phyloP scores from a whole-genome alignment of 2,888 invertebrate genomes.

The Ischnus inquisitorius region DNA sequence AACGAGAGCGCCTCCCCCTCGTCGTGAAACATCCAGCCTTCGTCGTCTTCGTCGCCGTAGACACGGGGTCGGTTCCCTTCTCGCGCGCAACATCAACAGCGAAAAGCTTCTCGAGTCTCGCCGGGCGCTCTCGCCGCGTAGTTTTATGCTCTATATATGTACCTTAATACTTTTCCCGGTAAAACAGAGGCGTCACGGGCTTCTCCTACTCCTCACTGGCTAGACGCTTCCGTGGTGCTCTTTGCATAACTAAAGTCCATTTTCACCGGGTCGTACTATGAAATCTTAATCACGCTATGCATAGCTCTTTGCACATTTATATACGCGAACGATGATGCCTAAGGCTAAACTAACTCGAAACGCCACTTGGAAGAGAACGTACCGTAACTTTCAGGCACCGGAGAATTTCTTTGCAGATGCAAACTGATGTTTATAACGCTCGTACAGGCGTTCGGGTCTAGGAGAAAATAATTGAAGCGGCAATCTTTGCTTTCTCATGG shows the following conservation, averaged over 20 bases:
- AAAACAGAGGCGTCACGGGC: constrained; percentile 52
- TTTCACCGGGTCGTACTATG: constrained; percentile 65
- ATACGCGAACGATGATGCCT: constrained; percentile 44
- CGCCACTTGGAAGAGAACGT: not conserved
- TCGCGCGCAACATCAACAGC: constrained; percentile 59
- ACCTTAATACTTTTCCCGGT: constrained; percentile 7
- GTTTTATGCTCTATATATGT: constrained; percentile 23
- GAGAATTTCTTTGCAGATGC: not conserved
- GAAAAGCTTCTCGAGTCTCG: constrained; percentile 60
- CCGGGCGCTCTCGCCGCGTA: constrained; percentile 3
- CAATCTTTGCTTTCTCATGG: no score
- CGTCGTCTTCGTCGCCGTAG: constrained; percentile 37
- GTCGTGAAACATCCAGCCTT: constrained; percentile 21
- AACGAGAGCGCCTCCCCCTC: constrained; percentile 64
- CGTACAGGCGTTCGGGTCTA: no score
- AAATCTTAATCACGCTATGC: constrained; percentile 70
- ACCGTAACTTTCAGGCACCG: not conserved
- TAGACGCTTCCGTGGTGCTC: constrained; percentile 55
- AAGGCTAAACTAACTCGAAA: constrained; percentile 47
- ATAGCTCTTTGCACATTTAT: constrained; percentile 47
- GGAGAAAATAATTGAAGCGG: no score
- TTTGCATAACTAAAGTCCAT: constrained; percentile 74
- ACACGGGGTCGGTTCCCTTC: constrained; percentile 51
- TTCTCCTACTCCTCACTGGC: constrained; percentile 46
- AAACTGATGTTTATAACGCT: not conserved